Percentiles rank a stretch among this genome's conserved stretches.
These are phyloP conservation scores for Chaetodon trifasciatus DNA, from an alignment of 2,797 vertebrate species.

Conservation along the genomic window DNA sequence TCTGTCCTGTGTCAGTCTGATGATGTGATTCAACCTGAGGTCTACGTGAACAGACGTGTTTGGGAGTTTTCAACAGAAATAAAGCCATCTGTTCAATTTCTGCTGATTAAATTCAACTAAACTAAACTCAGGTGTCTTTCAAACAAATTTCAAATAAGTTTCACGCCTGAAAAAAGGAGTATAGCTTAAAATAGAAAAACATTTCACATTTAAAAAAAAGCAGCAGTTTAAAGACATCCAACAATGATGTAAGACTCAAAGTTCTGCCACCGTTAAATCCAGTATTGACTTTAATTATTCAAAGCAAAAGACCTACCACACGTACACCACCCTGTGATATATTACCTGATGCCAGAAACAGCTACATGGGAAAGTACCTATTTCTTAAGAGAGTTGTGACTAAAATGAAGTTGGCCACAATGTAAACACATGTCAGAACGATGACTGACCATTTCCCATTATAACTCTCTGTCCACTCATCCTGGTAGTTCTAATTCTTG, in stretches of 20 bases:
- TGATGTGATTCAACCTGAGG: constrained; percentile 2
- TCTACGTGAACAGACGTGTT: neutral
- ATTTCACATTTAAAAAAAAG: neutral
- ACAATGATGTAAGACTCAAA: constrained; percentile 8
- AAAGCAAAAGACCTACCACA: constrained; percentile 37
- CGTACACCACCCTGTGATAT: constrained; percentile 60
- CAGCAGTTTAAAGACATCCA: neutral
- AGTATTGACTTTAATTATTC: constrained; percentile 26
- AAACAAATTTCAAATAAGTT: neutral
- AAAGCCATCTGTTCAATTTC: neutral
- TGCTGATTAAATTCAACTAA: neutral
- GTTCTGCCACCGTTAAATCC: constrained; percentile 22
- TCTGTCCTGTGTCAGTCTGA: constrained; percentile 7
- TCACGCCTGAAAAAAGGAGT: neutral
- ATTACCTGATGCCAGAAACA: constrained; percentile 75
- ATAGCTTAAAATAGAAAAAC: neutral
- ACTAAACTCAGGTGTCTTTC: neutral
- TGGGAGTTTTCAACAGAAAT: neutral
- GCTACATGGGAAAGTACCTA: constrained; percentile 80
- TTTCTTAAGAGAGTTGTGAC: constrained; percentile 75
- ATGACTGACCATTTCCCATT: constrained; percentile 79
- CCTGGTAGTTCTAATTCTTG: constrained; percentile 75
- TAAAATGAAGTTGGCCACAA: constrained; percentile 80
- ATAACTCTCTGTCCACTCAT: constrained; percentile 82
- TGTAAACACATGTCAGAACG: constrained; percentile 79